These are phyloP conservation scores for Gallinago jamesoni DNA, from an alignment of 2,113 vertebrate species.

Conservation along the genomic window DNA sequence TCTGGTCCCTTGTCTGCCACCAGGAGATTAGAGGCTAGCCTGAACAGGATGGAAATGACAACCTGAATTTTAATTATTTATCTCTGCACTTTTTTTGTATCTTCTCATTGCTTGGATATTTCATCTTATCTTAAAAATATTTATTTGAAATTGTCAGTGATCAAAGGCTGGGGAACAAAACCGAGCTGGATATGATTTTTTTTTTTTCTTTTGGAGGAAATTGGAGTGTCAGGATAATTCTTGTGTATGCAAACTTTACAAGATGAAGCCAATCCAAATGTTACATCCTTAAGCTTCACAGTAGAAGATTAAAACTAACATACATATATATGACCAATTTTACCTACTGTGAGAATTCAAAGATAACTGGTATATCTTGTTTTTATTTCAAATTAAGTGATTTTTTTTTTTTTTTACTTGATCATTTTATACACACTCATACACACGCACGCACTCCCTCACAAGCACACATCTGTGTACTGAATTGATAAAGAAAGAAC, in stretches of 20 bases:
- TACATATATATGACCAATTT: neutral
- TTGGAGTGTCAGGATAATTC: conserved; percentile 76
- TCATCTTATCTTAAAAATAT: conserved; percentile 77
- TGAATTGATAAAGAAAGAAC: conserved; percentile 86
- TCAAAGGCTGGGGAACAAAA: conserved; percentile 76
- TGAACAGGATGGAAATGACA: conserved; percentile 26
- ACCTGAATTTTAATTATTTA: conserved; percentile 75
- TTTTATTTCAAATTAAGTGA: conserved; percentile 71
- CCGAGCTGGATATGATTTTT: conserved; percentile 58
- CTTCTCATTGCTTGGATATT: conserved; percentile 67
- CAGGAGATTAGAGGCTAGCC: conserved; percentile 43
- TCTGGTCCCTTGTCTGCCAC: neutral
- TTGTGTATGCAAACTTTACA: conserved; percentile 74
- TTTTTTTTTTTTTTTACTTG: conserved; percentile 49
- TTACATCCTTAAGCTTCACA: conserved; percentile 51
- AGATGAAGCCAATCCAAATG: conserved; percentile 54
- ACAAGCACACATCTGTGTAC: conserved; percentile 70
- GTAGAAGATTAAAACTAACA: neutral
- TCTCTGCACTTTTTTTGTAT: conserved; percentile 46
- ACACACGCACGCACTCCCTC: neutral
- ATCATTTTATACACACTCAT: conserved; percentile 59
- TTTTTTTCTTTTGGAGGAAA: conserved; percentile 54
- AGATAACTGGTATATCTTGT: conserved; percentile 28
- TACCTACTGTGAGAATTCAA: conserved; percentile 15
- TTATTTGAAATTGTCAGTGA: conserved; percentile 78